Base-by-base conservation (phyloP, 2,888 invertebrate genomes). In the Clunio marinus region DNA sequence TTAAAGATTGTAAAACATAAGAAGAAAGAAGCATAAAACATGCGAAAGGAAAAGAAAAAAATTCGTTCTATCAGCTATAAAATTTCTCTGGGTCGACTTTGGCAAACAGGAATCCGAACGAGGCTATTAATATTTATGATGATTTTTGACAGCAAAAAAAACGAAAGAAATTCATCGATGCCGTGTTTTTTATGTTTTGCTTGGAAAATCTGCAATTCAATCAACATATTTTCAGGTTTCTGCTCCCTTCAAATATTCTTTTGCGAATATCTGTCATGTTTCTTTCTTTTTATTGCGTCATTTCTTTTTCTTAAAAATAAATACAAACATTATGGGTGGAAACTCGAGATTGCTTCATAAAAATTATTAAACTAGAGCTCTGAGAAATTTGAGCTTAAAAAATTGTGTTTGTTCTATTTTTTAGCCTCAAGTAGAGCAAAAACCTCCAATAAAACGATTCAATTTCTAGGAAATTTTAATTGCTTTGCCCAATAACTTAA, bases 61-160 rank as follows among this genome's bases (percentile, higher is more conserved):
- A 46, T 65, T 65, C 63, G 27, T 65, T 65, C 63, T 22, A 65
- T 65, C 45, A 15, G 46, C 45, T 25, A 45, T 65, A 65, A 65
- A 63, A 41, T 22, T 24, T 46, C 20, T 45, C 4, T 22, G 51
- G 51, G 51, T 51, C 41, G 17, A 8, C 7, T 51, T 51, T 4
- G n/a, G n/a, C 22, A 8, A 51, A 5, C 51, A 13, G 2, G 17
- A 22, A 22, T 20, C 51, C 51, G n/a, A 22, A 51, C 51, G n/a
- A 22, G 51, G 55, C 66, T 55, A 66, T 66, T 66, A 66, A 66
- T 24, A 66, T 66, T 66, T 66, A 66, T 66, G 66, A 66, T 66
- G 66, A 66, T 65, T 65, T 45, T 46, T 66, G 66, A 66, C 55
- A 55, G 28, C 46, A 57, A 10, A 66, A 22, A 28, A 22, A 51